Evolutionary conservation across 2,113 vertebrate genomes (phyloP), one percentile per base, ranked within the genome.

Genomic region (Peromyscus maniculatus): DNA sequence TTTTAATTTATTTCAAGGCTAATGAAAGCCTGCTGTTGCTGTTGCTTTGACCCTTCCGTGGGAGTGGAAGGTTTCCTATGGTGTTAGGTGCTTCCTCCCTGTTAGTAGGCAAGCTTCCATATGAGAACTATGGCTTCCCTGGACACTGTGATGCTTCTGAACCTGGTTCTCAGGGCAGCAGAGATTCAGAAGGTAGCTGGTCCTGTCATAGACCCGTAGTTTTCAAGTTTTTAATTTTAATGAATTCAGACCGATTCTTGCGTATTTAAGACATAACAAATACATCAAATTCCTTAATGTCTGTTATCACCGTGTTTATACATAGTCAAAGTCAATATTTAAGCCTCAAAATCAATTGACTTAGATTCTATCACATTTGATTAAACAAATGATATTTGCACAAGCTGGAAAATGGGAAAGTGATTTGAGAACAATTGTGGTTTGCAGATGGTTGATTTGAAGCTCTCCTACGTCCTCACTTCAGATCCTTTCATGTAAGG

Each of bases 331-430:
- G 55, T 84, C 52, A 90, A 75, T 33, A 87, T 67, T 91, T n/a
- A 74, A 97, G 46, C 69, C 62, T 95, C 82, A 74, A 57, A 92
- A 5, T 33, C 8, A 88, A 7, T 86, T 77, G 49, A 92, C 33
- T 75, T 83, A 72, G 80, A 77, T 79, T 94, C 31, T 9, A 77
- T 13, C 86, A 5, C 62, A 36, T 67, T 93, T 55, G n/a, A 82
- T 93, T 66, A 94, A 94, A 84, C 12, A 95, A 57, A 55, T 83
- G 82, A 39, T 71, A 84, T 83, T 93, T 39, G 2, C 5, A n/a
- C 43, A 10, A 19, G 49, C 33, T 33, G 91, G 46, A 86, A 89
- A 91, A 24, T 43, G 0, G 71, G 43, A 87, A 80, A 39, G 22
- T 26, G 19, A 87, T 36, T 94, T 15, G 46, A 93, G 7, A 82